Evolutionary conservation across 2,113 vertebrate genomes (phyloP).

Genomic region (Cebus imitator): DNA sequence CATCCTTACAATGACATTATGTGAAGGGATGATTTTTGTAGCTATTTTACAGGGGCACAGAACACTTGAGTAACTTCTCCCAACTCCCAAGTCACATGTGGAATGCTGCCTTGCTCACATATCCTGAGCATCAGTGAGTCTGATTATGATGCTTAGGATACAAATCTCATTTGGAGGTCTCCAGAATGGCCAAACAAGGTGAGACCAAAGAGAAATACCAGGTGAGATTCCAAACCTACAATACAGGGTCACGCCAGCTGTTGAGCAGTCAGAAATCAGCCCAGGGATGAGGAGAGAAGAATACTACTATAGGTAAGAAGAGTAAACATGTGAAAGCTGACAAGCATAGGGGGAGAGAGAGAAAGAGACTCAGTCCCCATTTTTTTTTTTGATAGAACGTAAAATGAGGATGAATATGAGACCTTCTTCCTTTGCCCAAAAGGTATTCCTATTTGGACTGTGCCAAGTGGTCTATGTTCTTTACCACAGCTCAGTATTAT

Average conservation of each 20-base stretch:
- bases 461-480: accelerated
- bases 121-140: neutral
- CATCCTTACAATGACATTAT: neutral
- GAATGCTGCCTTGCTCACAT: neutral
- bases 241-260: accelerated
- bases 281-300: neutral
- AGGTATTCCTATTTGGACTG: neutral
- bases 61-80: neutral
- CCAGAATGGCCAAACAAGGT: neutral
- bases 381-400: neutral
- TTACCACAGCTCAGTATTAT: neutral
- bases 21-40: neutral
- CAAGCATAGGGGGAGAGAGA: neutral
- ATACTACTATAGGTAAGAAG: neutral
- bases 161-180: too few species aligned
- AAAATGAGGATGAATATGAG: neutral
- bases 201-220: neutral
- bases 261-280: neutral
- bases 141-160: neutral
- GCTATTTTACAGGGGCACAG: neutral
- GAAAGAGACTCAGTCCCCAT: neutral
- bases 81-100: neutral
- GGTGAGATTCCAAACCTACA: neutral
- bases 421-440: neutral
- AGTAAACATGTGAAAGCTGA: neutral